Conservation (phyloP, 1,140 invertebrate genomes). For the Drosophila athabasca region DNA sequence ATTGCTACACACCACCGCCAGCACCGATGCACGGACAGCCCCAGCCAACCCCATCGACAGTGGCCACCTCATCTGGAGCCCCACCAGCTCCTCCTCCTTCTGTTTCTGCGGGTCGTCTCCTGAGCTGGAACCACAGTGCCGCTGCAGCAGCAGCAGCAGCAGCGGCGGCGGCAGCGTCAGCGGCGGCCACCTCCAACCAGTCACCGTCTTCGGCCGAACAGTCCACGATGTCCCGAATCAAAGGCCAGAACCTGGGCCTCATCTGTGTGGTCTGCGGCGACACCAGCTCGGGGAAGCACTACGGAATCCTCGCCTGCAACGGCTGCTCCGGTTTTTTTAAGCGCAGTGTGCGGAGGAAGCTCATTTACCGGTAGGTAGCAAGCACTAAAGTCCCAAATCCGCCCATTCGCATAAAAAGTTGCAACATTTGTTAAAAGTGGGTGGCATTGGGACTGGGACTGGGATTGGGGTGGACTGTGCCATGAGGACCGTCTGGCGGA, state of each 20-base stretch:
- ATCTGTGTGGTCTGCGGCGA: slow-evolving; percentile 98
- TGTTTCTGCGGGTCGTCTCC: slow-evolving; percentile 34
- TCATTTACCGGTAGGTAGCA: slow-evolving; percentile 95
- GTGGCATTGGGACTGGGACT: slow-evolving; percentile 1
- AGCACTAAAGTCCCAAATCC: slow-evolving; percentile 5
- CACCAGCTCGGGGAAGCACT: slow-evolving; percentile 98
- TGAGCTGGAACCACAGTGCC: slow-evolving; percentile 71
- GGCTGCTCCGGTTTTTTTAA: slow-evolving; percentile 99
- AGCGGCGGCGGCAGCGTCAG: slow-evolving; percentile 62
- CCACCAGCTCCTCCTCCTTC: slow-evolving; percentile 1
- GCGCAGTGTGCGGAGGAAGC: slow-evolving; percentile 96
- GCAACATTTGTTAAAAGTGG: slow-evolving; percentile 27
- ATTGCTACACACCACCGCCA: slow-evolving; percentile 53
- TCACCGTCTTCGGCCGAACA: slow-evolving; percentile 28
- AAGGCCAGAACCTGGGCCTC: slow-evolving; percentile 86
- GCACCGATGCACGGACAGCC: slow-evolving; percentile 28
- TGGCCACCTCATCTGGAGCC: slow-evolving; percentile 18
- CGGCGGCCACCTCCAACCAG: slow-evolving; percentile 41
- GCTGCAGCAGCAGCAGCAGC: slow-evolving; percentile 65
- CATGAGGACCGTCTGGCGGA: slow-evolving; percentile 63
- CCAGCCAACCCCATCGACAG: slow-evolving; percentile 21
- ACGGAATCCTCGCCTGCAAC: slow-evolving; percentile 99
- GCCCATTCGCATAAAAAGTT: slow-evolving; percentile 38
- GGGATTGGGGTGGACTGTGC: slow-evolving; percentile 38
- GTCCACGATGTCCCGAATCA: slow-evolving; percentile 58